Conservation (phyloP, 2,888 invertebrate genomes). For the Orthonychiurus folsomi region DNA sequence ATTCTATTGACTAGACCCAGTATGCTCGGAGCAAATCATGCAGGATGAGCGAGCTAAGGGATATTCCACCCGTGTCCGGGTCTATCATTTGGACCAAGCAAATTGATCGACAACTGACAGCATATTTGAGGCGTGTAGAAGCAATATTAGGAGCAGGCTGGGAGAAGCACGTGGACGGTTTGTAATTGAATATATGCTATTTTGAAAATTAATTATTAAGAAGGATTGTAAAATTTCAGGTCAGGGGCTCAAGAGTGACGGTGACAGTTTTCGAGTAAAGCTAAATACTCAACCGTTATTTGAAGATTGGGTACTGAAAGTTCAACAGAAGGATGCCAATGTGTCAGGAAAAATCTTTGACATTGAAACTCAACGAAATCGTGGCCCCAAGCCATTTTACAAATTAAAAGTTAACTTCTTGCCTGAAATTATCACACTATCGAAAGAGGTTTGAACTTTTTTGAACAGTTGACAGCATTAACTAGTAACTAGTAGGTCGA, state of each 20-base stretch:
- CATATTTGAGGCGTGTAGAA: conserved; percentile 92
- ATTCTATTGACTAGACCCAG: conserved; percentile 72
- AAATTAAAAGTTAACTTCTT: conserved; percentile 87
- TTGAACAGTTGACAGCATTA: background rate
- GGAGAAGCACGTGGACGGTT: conserved; percentile 99
- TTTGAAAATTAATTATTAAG: background rate
- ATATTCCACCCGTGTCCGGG: conserved; percentile 93
- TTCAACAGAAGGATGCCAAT: conserved; percentile 86
- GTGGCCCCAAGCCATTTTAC: conserved; percentile 48
- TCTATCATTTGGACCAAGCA: conserved; percentile 98
- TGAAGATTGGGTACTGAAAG: conserved; percentile 93
- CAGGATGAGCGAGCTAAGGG: conserved; percentile 79
- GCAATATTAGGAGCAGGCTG: conserved; percentile 82
- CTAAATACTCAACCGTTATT: conserved; percentile 95
- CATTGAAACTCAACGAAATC: conserved; percentile 60
- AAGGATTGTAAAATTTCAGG: too few relatives aligned
- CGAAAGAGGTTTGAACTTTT: conserved; percentile 85
- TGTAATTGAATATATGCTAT: conserved; percentile 1
- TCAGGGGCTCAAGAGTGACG: conserved; percentile 91
- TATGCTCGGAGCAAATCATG: conserved; percentile 92
- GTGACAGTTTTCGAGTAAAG: conserved; percentile 93
- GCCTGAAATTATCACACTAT: conserved; percentile 94
- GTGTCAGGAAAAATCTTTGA: conserved; percentile 90
- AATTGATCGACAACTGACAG: conserved; percentile 93
- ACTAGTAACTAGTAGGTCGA: conserved; percentile 7